Base-by-base conservation (phyloP, 2,797 vertebrate genomes). In the Ctenopoma multispine region DNA sequence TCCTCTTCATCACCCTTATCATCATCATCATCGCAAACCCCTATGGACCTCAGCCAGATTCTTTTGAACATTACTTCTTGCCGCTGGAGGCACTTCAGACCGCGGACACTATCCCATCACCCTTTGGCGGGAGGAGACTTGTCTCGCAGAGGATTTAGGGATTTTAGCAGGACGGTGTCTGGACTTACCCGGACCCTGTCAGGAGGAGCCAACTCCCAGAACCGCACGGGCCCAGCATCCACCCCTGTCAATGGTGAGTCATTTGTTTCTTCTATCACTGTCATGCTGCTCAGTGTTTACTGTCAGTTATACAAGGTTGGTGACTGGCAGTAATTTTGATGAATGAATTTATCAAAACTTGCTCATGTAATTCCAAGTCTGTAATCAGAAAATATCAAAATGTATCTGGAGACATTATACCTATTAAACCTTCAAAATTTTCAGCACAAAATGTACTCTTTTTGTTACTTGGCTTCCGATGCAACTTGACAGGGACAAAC, bases 71-170 rank as follows among this genome's bases (percentile, higher is more conserved):
- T 99, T 93, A 99, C 97, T 93, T 92, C 96, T 70, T 96, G 96
- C 94, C 96, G 98, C 93, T 99, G 98, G 98, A 98, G 98, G 92
- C 98, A 99, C 93, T 99, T 99, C 95, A 96, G 97, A 95, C 98
- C 98, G 94, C 98, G 98, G 96, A 98, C 97, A 94, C 95, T 97
- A 93, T 95, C 96, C 93, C 95, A 95, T 93, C 95, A 96, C 92
- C 94, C 93, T 85, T 94, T 93, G 89, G 95, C 90, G 93, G 94
- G 91, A 63, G 95, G 95, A 88, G 94, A 95, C 87, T 94, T 92
- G 91, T 95, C 94, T 91, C 95, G 93, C 77, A 96, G 94, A 92
- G 91, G 94, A 79, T 92, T 94, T 93, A 95, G 94, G 92, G 94
- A 96, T 92, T 81, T 95, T 89, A 95, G 86, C 87, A 94, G 95